A percentile compares a stretch with the other conserved stretches of the same genome.
These are phyloP conservation scores for Villa cingulata DNA, from an alignment of 2,888 invertebrate genomes.

Conservation along the genomic window DNA sequence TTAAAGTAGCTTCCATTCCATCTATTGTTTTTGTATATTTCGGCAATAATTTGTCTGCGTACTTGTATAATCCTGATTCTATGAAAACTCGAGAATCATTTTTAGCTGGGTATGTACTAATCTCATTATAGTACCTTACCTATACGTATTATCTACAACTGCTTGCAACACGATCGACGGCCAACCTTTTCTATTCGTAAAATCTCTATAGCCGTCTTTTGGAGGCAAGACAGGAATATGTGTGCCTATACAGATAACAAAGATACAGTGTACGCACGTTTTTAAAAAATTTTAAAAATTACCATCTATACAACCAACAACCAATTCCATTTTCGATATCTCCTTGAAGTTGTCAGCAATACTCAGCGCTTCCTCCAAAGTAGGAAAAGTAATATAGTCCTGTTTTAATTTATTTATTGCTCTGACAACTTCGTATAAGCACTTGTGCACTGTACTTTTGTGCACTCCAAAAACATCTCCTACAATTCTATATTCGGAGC, in stretches of 20 bases:
- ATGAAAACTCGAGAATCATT: conserved; percentile 11
- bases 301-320: conserved; percentile 5
- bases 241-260: background rate
- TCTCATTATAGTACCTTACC: background rate
- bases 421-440: conserved; percentile 18
- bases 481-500: conserved; percentile 16
- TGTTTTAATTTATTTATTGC: conserved; percentile 18
- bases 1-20: no score
- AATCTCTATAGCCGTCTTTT: no score
- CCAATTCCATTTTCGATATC: background rate
- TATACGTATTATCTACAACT: background rate
- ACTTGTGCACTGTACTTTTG: conserved; percentile 16
- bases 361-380: conserved; percentile 15
- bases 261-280: no score
- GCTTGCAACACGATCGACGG: background rate
- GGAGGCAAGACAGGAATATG: background rate
- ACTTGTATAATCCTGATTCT: conserved; percentile 3
- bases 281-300: no score
- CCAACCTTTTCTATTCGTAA: background rate
- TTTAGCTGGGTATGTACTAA: background rate
- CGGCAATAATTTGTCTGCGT: no score
- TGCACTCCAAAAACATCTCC: conserved; percentile 18
- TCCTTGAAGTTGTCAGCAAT: conserved; percentile 1
- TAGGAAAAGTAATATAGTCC: conserved; percentile 19
- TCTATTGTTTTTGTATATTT: no score